Evolutionary conservation across 2,888 invertebrate genomes (phyloP), one percentile per base, ranked within the genome.

Genomic region (Ochlodes sylvanus): DNA sequence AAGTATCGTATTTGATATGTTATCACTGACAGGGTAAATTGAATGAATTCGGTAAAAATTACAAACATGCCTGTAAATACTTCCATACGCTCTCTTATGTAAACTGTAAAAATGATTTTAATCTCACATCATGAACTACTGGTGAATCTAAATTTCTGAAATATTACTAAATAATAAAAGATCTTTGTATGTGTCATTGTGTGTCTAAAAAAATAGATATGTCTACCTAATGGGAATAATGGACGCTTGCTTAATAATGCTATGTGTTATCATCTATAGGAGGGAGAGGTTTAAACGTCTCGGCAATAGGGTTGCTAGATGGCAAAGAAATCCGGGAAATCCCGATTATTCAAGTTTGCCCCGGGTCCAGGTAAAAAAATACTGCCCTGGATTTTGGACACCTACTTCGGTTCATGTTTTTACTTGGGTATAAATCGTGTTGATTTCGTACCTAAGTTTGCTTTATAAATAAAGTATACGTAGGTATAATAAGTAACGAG

Each of bases 11-110:
- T 80, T 79, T 75, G 81, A 84, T 84, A 83, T 78, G 85, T 86
- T 84, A 85, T 85, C 84, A 87, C 86, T 86, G 82, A 92, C 92
- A 92, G 92, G 92, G 92, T 92, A 92, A 90, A 85, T 81, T 81
- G 76, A 74, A 72, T 79, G 76, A 74, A 81, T 78, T 77, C 73
- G 74, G 72, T 79, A 79, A 79, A 77, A 76, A 78, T 77, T 76
- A 77, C 73, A 76, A 74, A 79, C 77, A 77, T 79, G 73, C 76
- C 73, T 74, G 71, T 75, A 71, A 68, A 68, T 74, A 72, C 65
- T 70, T 63, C 56, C 38, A 54, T 67, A 54, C 44, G 56, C 64
- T 64, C 15, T 64, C 44, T 14, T 32, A 47, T 32, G 19, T 42
- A 58, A 58, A 15, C n/a, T 55, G 15, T 38, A 60, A 55, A 44